These are phyloP conservation scores for Tenthredo scrophulariae DNA, from an alignment of 2,888 invertebrate genomes.

Conservation along the genomic window DNA sequence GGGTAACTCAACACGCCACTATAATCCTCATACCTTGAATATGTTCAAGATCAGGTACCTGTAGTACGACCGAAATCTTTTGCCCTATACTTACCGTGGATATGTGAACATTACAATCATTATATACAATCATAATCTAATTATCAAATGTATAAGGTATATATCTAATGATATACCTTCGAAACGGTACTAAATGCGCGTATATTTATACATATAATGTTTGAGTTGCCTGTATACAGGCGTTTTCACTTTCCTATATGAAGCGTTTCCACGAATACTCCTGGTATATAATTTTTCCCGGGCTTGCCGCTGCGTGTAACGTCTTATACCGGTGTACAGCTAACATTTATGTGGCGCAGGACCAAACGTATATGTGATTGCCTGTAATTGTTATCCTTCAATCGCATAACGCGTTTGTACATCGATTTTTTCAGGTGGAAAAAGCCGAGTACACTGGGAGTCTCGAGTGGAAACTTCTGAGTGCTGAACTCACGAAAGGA, in stretches of 20 bases:
- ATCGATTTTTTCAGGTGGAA: slow-evolving; percentile 72
- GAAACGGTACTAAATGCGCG: too few species aligned
- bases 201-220: too few species aligned
- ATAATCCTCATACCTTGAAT: not conserved
- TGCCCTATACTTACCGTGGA: not conserved
- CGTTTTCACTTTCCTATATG: too few species aligned
- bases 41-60: not conserved
- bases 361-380: not conserved
- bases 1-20: slow-evolving; percentile 60
- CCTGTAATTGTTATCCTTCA: not conserved
- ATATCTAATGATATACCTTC: too few species aligned
- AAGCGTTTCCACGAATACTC: too few species aligned
- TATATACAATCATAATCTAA: too few species aligned
- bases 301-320: too few species aligned
- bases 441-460: slow-evolving; percentile 77
- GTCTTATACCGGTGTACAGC: too few species aligned
- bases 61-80: not conserved
- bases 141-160: too few species aligned
- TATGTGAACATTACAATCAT: not conserved
- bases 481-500: slow-evolving; percentile 77
- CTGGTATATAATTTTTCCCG: too few species aligned
- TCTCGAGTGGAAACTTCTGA: slow-evolving; percentile 71
- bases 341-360: too few species aligned
- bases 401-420: not conserved
- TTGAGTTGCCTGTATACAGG: too few species aligned